phyloP scores from a whole-genome alignment of 2,888 invertebrate genomes.

The Erebia palarica region DNA sequence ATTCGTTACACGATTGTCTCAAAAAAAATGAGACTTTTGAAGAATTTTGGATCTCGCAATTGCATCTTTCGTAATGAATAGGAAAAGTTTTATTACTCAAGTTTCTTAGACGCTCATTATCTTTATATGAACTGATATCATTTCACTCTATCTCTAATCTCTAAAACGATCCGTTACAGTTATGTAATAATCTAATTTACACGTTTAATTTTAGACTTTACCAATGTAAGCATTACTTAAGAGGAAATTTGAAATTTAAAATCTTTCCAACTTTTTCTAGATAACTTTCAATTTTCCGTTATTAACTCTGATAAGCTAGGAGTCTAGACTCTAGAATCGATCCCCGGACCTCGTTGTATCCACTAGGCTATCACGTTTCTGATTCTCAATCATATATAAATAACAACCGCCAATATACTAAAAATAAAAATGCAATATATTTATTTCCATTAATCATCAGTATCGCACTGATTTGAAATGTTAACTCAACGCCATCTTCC shows the following conservation, averaged over 20 bases:
- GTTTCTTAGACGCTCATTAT: conserved; percentile 15
- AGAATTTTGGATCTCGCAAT: neutral
- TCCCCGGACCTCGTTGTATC: no score
- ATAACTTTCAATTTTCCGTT: neutral
- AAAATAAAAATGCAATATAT: conserved; percentile 15
- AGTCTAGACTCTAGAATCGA: no score
- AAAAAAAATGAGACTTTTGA: neutral
- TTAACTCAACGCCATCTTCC: conserved; percentile 11
- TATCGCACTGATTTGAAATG: conserved; percentile 11
- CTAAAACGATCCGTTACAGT: conserved; percentile 15
- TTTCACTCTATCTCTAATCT: conserved; percentile 19
- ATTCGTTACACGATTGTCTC: neutral
- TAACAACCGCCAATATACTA: neutral
- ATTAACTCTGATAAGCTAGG: no score
- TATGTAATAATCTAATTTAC: conserved; percentile 16
- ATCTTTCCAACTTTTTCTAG: no score
- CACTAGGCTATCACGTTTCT: no score
- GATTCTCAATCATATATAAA: no score
- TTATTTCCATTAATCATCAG: conserved; percentile 17
- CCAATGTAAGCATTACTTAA: neutral
- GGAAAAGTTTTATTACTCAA: conserved; percentile 33
- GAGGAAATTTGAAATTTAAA: neutral
- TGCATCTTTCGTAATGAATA: neutral
- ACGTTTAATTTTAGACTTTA: conserved; percentile 18
- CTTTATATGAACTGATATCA: conserved; percentile 26